Base-by-base conservation (phyloP, 2,797 vertebrate species). In the Anguilla marmorata region DNA sequence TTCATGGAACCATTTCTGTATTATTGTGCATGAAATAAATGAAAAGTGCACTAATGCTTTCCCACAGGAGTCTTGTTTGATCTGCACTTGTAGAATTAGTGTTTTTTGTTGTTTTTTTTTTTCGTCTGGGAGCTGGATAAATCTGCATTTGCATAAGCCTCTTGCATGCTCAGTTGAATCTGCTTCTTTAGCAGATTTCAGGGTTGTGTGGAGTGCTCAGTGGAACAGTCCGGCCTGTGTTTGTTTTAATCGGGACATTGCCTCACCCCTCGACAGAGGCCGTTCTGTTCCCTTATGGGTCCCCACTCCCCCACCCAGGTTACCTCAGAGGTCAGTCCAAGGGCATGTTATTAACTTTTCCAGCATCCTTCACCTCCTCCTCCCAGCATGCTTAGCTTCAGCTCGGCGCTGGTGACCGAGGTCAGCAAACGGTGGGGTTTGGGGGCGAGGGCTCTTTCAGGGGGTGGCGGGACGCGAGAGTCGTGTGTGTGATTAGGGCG, bases 401-500 rank as follows among this genome's bases (percentile, higher is more conserved):
- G 74, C 19, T 76, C 19, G 37, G 14, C 3, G 37, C 30, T 41
- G 12, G 37, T 76, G 30, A 16, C 30, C 0, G 30, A 19, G 74
- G 33, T 7, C 30, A 0, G 33, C 33, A 41, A 37, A 76, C 74
- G 19, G 74, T 16, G 19, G 12, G 30, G 33, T 21, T 76, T 52
- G 8, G 52, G 52, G 24, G 69, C 21, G n/a, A n/a, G 63, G 63
- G n/a, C 19, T 27, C 5, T 24, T 69, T 69, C 6, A 7, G 24
- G 21, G 63, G 27, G 66, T 24, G 33, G 30, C 21, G 60, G 21
- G 12, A 41, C 41, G 41, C 3, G 3, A 56, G 54, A 33, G 52
- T 33, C 41, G 52, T 60, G 79, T 80, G 33, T 82, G 33, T 87
- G 45, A 82, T 19, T 82, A 87, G 82, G 76, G 52, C 72, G 76